phyloP scores from a whole-genome alignment of 1,140 invertebrate genomes.

The Ceratitis capitata region DNA sequence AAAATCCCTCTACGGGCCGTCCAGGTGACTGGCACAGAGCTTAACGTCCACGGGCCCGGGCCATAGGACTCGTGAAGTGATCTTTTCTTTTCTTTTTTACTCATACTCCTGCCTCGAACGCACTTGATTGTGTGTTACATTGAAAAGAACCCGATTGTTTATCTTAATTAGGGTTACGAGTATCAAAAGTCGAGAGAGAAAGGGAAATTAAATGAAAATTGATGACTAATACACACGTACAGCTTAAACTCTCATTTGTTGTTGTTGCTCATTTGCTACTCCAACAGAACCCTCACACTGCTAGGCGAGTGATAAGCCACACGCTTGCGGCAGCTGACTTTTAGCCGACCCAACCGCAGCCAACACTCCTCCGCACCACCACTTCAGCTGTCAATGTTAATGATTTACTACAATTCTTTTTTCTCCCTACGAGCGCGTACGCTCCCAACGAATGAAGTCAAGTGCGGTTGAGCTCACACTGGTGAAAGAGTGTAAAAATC shows the following conservation, averaged over 20 bases:
- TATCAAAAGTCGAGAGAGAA: neutral
- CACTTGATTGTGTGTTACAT: too few species aligned
- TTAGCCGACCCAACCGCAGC: neutral
- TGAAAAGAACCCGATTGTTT: too few species aligned
- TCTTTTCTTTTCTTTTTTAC: too few species aligned
- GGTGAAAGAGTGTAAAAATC: neutral
- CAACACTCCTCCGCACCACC: neutral
- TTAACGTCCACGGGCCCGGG: too few species aligned
- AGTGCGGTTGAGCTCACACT: neutral
- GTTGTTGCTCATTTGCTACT: neutral
- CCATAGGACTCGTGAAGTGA: too few species aligned
- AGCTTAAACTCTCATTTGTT: neutral
- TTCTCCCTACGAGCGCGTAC: neutral
- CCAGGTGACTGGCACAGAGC: too few species aligned
- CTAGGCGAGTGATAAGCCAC: neutral
- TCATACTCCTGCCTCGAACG: too few species aligned
- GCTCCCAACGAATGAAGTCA: neutral
- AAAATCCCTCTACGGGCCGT: too few species aligned
- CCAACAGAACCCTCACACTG: neutral
- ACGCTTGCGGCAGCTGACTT: neutral
- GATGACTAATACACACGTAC: neutral
- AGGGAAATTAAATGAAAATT: neutral
- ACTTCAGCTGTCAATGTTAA: slow-evolving; percentile 22
- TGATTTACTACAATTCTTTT: slow-evolving; percentile 15
- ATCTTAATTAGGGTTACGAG: neutral